These are phyloP conservation scores for human DNA, from an alignment of 2,113 vertebrate genomes.

Conservation along the genomic window GRCh38 chr1:244270501-244271000, in stretches of 20 bases:
- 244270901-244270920: not conserved
- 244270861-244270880: not conserved
- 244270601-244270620: not conserved
- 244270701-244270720: too few species aligned
- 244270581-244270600: not conserved
- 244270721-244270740: not conserved
- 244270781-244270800: not conserved
- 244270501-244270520: too few species aligned
- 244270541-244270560: not conserved
- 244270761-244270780: not conserved
- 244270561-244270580: not conserved
- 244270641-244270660: not conserved
- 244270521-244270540: not conserved
- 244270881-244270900: not conserved
- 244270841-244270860: not conserved
- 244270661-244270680: not conserved
- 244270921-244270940: not conserved
- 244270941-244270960: not conserved
- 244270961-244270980: not conserved
- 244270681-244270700: not conserved
- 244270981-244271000: not conserved
- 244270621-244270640: too few species aligned
- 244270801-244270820: not conserved
- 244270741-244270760: not conserved
- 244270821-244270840: not conserved